Evolutionary conservation across 2,888 invertebrate species (phyloP).

Genomic region (Amiota communis): DNA sequence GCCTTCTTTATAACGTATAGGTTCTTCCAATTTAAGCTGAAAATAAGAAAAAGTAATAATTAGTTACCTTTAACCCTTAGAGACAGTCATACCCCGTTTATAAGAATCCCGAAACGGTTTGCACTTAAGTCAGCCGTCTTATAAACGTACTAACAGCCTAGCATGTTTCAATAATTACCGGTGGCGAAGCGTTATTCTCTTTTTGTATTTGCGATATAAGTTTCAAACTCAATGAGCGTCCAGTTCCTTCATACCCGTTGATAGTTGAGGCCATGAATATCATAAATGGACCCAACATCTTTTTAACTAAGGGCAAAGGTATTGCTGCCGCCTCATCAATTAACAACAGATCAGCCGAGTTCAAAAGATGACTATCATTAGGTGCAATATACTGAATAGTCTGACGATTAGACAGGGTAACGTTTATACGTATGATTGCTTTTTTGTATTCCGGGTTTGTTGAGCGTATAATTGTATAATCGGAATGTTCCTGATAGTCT

Average conservation of each 20-base stretch:
- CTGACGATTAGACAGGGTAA: constrained; percentile 92
- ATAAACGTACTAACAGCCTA: no score
- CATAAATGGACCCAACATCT: constrained; percentile 91
- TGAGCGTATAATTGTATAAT: constrained; percentile 95
- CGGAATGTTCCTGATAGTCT: constrained; percentile 95
- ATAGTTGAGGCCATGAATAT: constrained; percentile 97
- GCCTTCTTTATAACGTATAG: constrained; percentile 91
- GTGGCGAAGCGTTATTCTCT: constrained; percentile 77
- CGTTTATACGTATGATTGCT: constrained; percentile 93
- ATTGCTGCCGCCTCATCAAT: constrained; percentile 99
- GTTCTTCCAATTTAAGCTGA: constrained; percentile 89
- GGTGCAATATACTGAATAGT: constrained; percentile 98
- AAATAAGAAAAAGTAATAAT: constrained; percentile 10
- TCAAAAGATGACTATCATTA: constrained; percentile 88
- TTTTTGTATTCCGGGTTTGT: constrained; percentile 97
- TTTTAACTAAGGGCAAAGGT: constrained; percentile 92
- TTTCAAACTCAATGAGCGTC: constrained; percentile 95
- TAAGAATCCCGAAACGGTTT: no score
- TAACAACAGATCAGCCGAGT: constrained; percentile 94
- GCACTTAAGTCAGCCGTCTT: no score
- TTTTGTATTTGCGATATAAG: constrained; percentile 89
- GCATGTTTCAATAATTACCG: constrained; percentile 48
- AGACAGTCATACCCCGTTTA: no score
- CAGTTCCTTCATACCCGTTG: constrained; percentile 98
- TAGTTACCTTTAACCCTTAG: neutral